Base-by-base conservation (phyloP, 92 coral and sea anemone genomes). In the Epizoanthus illoricatus region DNA sequence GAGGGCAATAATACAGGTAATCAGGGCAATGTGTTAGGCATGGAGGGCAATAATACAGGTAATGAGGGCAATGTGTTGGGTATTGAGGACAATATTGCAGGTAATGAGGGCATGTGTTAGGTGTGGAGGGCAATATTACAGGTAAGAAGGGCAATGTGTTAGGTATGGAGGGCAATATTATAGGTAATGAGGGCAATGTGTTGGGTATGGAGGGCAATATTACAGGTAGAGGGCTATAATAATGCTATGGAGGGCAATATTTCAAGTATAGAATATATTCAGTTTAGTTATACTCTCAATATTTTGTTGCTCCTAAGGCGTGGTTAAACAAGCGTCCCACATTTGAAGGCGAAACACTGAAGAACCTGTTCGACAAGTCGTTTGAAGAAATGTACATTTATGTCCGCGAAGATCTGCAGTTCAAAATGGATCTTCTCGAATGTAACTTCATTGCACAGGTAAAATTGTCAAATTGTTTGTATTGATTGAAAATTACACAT, bases 391-490 rank as follows among this genome's bases (percentile, higher is more conserved):
- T 88, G 39, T 83, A 87, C 59, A 83, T 88, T 45, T 87, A 70
- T 73, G 89, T 86, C 61, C 88, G 85, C 16, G 93, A 89, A 69
- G 82, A 86, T 74, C 87, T 93, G 56, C 91, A 87, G 39, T 87
- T 87, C 86, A 94, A 94, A 87, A 94, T 94, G 92, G 93, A 88
- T 40, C 79, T 94, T 52, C 84, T 94, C 81, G 98, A 94, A 19
- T 94, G 93, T 67, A 94, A 94, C 64, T 90, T 85, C 69, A 94
- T 94, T 66, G 76, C 91, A 19, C 98, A 94, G 94, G 98, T 94
- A 36, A 21, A 15, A 61, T 40, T 43, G 12, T 4, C 0, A 9
- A 20, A 23, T 20, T 5, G 4, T 9, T 4, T 76, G 62, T 62
- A 68, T 59, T 9, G 3, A 2, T 17, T 36, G 7, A 0, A 13